These are phyloP conservation scores for Drosophila dunni DNA, from an alignment of 1,140 invertebrate species.

Conservation along the genomic window DNA sequence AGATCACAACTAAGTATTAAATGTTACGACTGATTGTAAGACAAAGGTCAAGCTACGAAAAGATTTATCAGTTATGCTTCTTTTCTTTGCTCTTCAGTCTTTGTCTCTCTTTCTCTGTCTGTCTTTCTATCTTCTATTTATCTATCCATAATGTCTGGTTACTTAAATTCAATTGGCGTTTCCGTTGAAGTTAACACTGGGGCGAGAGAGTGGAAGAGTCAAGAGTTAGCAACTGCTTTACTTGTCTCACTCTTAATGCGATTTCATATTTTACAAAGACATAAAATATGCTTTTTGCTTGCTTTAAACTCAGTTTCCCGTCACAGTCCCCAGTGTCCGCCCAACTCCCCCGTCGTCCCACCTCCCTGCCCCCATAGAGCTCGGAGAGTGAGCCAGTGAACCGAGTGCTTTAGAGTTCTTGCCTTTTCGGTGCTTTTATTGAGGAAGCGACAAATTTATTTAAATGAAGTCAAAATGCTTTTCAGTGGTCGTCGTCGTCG, in stretches of 20 bases:
- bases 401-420: slow-evolving; percentile 34
- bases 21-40: slow-evolving; percentile 65
- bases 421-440: slow-evolving; percentile 66
- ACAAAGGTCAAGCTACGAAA: slow-evolving; percentile 65
- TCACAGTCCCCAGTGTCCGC: neutral
- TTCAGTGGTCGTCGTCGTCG: slow-evolving; percentile 28
- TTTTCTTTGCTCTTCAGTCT: neutral
- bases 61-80: slow-evolving; percentile 31
- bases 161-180: slow-evolving; percentile 81
- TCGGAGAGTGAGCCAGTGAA: slow-evolving; percentile 11
- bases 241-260: slow-evolving; percentile 61
- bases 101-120: neutral
- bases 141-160: slow-evolving; percentile 63
- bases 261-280: slow-evolving; percentile 68
- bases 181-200: slow-evolving; percentile 58
- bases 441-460: slow-evolving; percentile 81
- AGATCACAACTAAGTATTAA: slow-evolving; percentile 50
- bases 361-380: neutral
- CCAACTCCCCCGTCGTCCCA: neutral
- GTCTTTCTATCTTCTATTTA: slow-evolving; percentile 11
- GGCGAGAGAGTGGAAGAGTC: neutral
- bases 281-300: slow-evolving; percentile 74
- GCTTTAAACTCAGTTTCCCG: slow-evolving; percentile 26
- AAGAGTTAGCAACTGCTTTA: slow-evolving; percentile 1
- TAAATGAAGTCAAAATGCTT: slow-evolving; percentile 77